Conservation (phyloP, 2,797 vertebrate genomes). For the Trachops cirrhosus region DNA sequence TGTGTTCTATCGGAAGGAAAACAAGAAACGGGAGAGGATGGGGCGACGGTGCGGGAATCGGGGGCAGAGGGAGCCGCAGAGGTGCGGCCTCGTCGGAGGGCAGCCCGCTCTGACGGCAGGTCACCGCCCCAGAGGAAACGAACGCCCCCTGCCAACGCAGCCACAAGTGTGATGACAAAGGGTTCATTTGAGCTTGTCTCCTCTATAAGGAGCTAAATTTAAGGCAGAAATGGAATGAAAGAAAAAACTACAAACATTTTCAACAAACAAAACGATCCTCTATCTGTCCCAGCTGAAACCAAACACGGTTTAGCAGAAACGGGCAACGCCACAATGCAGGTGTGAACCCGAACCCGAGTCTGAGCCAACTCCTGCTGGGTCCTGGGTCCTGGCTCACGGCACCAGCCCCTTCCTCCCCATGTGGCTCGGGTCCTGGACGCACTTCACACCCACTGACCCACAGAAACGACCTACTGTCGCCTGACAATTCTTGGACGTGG, state of each 20-base stretch:
- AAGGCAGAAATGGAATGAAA: slow-evolving; percentile 67
- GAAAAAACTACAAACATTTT: slow-evolving; percentile 32
- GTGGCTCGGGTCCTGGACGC: not conserved
- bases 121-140: not conserved
- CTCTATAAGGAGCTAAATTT: slow-evolving; percentile 49
- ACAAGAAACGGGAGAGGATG: not conserved
- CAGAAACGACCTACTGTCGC: slow-evolving; percentile 32
- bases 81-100: not conserved
- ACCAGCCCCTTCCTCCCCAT: not conserved
- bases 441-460: not conserved
- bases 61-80: not conserved
- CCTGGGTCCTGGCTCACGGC: not conserved
- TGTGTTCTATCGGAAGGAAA: not conserved
- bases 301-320: not conserved
- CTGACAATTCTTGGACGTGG: slow-evolving; percentile 74
- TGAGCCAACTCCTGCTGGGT: not conserved
- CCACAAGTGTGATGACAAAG: not conserved
- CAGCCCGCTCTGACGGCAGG: not conserved
- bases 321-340: not conserved
- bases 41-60: not conserved
- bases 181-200: not conserved
- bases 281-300: not conserved
- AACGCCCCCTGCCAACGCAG: not conserved
- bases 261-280: not conserved
- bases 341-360: rapidly evolving